phyloP scores from a whole-genome alignment of 2,888 invertebrate species.

The Eupithecia tripunctaria region DNA sequence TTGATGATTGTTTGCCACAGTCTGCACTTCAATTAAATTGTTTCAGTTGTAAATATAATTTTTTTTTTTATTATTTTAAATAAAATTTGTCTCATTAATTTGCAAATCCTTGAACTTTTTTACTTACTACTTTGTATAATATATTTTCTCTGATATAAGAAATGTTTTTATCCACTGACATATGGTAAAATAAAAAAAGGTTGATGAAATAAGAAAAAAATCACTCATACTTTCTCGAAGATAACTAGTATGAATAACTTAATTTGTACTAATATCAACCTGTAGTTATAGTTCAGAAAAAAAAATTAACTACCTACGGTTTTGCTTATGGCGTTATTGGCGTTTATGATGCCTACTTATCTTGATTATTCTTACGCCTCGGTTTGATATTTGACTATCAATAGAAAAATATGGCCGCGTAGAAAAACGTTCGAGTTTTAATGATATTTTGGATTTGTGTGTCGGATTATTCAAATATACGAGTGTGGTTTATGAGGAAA shows the following conservation, averaged over 20 bases:
- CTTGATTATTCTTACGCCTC: slow-evolving; percentile 24
- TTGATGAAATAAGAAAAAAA: too few relatives aligned
- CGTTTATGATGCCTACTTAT: neutral
- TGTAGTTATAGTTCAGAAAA: neutral
- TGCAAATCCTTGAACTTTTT: too few relatives aligned
- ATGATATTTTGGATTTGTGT: slow-evolving; percentile 60
- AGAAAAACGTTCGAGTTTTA: slow-evolving; percentile 53
- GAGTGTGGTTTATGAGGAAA: slow-evolving; percentile 32
- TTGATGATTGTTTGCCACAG: too few relatives aligned
- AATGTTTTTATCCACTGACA: too few relatives aligned
- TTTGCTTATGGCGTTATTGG: neutral
- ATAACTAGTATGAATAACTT: neutral
- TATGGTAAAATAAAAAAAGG: too few relatives aligned
- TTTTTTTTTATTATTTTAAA: too few relatives aligned
- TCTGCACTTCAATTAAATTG: too few relatives aligned
- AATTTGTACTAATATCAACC: neutral
- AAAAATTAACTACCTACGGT: neutral
- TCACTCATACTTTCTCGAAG: neutral
- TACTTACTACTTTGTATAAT: too few relatives aligned
- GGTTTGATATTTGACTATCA: slow-evolving; percentile 52
- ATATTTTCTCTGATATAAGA: too few relatives aligned
- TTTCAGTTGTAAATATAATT: too few relatives aligned
- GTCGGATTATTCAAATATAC: slow-evolving; percentile 61
- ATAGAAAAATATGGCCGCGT: slow-evolving; percentile 50
- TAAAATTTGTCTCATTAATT: too few relatives aligned